Percentiles rank a stretch among this genome's conserved stretches.
Evolutionary conservation across 2,888 invertebrate genomes (phyloP).

Genomic region (Lithophane semibrunnea): DNA sequence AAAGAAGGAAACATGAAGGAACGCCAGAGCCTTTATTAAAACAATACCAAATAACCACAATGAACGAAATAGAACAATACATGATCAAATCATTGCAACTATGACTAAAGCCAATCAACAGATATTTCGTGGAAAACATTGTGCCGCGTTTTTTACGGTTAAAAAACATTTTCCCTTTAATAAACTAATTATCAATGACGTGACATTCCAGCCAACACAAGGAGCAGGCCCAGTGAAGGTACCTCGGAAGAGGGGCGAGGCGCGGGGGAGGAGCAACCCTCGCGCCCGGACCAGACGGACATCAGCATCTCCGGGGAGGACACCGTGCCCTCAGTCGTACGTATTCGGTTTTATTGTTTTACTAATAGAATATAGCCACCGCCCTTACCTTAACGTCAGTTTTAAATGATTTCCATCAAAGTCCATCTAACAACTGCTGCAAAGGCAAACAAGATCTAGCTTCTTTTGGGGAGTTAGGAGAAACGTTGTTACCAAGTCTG

Average conservation of each 20-base stretch:
- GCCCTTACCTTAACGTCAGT: no score
- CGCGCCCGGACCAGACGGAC: slow-evolving; percentile 84
- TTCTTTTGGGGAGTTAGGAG: background rate
- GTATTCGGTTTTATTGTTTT: slow-evolving; percentile 61
- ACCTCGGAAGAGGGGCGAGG: slow-evolving; percentile 75
- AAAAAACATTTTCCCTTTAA: background rate
- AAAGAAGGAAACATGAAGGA: background rate
- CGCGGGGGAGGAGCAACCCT: slow-evolving; percentile 81
- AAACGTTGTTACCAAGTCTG: background rate
- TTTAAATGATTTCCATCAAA: background rate
- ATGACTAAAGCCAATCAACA: slow-evolving; percentile 28
- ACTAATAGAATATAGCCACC: background rate
- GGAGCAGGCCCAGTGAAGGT: slow-evolving; percentile 76
- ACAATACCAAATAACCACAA: background rate
- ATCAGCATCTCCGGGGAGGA: slow-evolving; percentile 87
- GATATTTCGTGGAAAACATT: slow-evolving; percentile 19
- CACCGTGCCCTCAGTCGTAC: slow-evolving; percentile 78
- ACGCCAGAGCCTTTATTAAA: background rate
- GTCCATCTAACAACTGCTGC: background rate
- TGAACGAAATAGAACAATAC: slow-evolving; percentile 14
- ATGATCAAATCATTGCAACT: slow-evolving; percentile 4
- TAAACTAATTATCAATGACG: slow-evolving; percentile 47
- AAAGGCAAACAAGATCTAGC: background rate
- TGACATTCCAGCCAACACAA: slow-evolving; percentile 81
- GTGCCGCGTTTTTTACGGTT: background rate